Evolutionary conservation across 2,113 vertebrate genomes (phyloP).

Genomic region (Gambusia holbrooki): DNA sequence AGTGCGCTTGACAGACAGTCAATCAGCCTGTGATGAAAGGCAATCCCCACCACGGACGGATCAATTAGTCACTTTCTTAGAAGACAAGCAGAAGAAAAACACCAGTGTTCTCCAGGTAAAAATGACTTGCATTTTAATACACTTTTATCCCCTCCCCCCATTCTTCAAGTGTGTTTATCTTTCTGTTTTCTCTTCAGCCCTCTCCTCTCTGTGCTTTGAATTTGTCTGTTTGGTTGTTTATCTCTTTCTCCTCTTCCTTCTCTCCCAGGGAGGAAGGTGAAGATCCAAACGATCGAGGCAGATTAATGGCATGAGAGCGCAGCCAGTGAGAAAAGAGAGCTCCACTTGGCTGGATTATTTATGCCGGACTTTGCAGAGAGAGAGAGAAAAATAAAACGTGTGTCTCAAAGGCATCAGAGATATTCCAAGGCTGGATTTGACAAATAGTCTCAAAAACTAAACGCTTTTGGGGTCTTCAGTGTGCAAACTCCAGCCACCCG

Average conservation of each 20-base stretch:
- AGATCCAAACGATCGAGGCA: slow-evolving; percentile 65
- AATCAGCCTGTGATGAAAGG: slow-evolving; percentile 78
- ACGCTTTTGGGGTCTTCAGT: not conserved
- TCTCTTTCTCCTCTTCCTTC: slow-evolving; percentile 60
- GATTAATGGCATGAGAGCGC: slow-evolving; percentile 69
- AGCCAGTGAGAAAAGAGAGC: slow-evolving; percentile 63
- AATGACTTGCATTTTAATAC: slow-evolving; percentile 57
- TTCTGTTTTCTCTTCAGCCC: slow-evolving; percentile 22
- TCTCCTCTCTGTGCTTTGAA: slow-evolving; percentile 47
- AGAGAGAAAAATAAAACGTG: slow-evolving; percentile 39
- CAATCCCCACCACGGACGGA: slow-evolving; percentile 74
- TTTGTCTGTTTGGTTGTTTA: slow-evolving; percentile 68
- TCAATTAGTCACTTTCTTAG: slow-evolving; percentile 77
- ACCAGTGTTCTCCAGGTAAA: slow-evolving; percentile 53
- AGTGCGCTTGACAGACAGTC: slow-evolving; percentile 75
- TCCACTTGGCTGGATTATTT: slow-evolving; percentile 59
- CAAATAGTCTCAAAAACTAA: slow-evolving; percentile 2
- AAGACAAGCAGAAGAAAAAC: slow-evolving; percentile 60
- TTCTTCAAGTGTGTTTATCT: slow-evolving; percentile 50
- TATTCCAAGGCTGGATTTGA: slow-evolving; percentile 37
- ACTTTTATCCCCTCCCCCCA: slow-evolving; percentile 57
- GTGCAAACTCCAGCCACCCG: not conserved
- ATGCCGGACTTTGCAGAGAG: slow-evolving; percentile 37
- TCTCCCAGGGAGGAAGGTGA: slow-evolving; percentile 57
- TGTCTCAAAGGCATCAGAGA: slow-evolving; percentile 58